Conservation (phyloP, 2,888 invertebrate species). For the Tenthredo amoena region DNA sequence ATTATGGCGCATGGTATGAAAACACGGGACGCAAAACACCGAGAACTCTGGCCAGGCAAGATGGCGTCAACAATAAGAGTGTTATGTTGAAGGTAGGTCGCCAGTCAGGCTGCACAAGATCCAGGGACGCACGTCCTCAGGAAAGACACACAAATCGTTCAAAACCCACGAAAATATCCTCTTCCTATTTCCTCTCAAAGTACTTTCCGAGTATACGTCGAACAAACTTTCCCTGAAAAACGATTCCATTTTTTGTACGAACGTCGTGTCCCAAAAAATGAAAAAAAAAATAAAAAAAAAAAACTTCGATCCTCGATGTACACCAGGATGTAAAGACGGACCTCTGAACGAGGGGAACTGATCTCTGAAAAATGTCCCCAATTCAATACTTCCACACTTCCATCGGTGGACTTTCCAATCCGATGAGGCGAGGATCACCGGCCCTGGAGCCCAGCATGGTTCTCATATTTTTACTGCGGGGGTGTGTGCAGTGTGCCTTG, state of each 20-base stretch:
- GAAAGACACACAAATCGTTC: not conserved
- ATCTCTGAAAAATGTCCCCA: not conserved
- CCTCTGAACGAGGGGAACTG: not conserved
- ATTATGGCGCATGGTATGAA: slow-evolving; percentile 8
- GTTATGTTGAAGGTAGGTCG: slow-evolving; percentile 48
- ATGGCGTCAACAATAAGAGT: slow-evolving; percentile 50
- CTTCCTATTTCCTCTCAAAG: not conserved
- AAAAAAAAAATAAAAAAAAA: not conserved
- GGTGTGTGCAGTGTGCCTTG: slow-evolving; percentile 34
- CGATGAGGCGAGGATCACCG: slow-evolving; percentile 36
- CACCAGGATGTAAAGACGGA: not conserved
- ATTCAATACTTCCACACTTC: not conserved
- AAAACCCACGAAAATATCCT: not conserved
- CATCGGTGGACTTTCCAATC: not conserved
- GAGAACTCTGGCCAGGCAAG: slow-evolving; percentile 16
- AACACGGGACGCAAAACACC: slow-evolving; percentile 13
- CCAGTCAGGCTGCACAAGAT: slow-evolving; percentile 42
- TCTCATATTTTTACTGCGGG: slow-evolving; percentile 49
- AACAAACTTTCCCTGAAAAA: not conserved
- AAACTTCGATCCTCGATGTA: not conserved
- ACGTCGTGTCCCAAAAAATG: not conserved
- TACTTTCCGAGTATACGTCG: not conserved
- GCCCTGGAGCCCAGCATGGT: slow-evolving; percentile 43
- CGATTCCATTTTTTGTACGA: not conserved
- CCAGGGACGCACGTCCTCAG: slow-evolving; percentile 33